phyloP scores from a whole-genome alignment of 2,888 invertebrate species.

The Andrena marginata region DNA sequence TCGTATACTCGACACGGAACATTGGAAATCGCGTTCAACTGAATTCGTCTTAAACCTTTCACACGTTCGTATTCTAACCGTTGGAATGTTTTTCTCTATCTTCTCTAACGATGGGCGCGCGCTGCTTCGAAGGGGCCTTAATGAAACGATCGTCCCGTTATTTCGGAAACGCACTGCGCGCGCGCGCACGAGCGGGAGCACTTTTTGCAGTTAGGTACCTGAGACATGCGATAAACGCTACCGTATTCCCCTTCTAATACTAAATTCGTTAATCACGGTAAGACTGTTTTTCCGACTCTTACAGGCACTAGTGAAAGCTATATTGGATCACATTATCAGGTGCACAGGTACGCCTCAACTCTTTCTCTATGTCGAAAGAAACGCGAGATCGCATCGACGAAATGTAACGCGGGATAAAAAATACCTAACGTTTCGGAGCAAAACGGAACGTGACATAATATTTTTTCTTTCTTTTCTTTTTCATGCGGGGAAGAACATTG shows the following conservation, averaged over 20 bases:
- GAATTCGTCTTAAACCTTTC: slow-evolving; percentile 25
- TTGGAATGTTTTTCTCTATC: slow-evolving; percentile 72
- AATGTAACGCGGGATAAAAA: slow-evolving; percentile 13
- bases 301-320: slow-evolving; percentile 59
- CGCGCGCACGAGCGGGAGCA: neutral
- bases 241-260: slow-evolving; percentile 11
- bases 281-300: slow-evolving; percentile 38
- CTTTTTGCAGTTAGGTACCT: neutral
- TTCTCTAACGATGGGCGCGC: too few species aligned
- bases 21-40: slow-evolving; percentile 30
- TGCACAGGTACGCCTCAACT: neutral
- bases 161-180: neutral
- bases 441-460: neutral
- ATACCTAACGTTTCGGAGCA: slow-evolving; percentile 22
- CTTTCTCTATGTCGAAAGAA: slow-evolving; percentile 26
- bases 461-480: neutral
- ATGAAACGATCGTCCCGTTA: neutral
- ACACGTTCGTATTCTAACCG: slow-evolving; percentile 32
- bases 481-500: neutral
- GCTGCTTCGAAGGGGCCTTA: neutral
- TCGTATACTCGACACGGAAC: slow-evolving; percentile 17
- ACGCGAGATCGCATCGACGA: slow-evolving; percentile 17
- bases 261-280: slow-evolving; percentile 39
- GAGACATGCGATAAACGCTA: slow-evolving; percentile 16
- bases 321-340: slow-evolving; percentile 47